Evolutionary conservation across 2,888 invertebrate genomes (phyloP), one percentile per base, ranked within the genome.

Genomic region (Tridacna gigas): DNA sequence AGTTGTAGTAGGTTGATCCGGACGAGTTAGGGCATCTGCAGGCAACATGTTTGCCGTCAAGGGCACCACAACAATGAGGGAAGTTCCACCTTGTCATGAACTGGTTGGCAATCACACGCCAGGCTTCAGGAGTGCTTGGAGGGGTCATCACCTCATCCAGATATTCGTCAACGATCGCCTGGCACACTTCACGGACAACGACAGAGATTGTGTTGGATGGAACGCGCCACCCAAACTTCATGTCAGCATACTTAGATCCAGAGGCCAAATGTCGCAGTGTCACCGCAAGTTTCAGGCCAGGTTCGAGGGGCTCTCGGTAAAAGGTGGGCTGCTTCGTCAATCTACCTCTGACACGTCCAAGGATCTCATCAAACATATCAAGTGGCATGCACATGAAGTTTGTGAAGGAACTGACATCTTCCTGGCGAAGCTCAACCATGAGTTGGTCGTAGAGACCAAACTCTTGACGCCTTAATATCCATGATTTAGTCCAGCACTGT

Each of bases 251-350:
- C 25, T 60, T 82, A 26, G 56, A 18, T n/a, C 80, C 80, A 37
- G 74, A 77, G 66, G 45, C 88, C 18, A 88, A 80, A 80, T 86
- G 84, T n/a, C 84, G 71, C 48, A 87, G 71, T 51, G 78, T 83
- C 2, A 86, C 25, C 5, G 81, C 87, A 22, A 88, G 73, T 73
- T 86, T 86, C 69, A 86, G 74, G 73, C 74, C 79, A 67, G 73
- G 74, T 22, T 79, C 74, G 25, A 79, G 65, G 47, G 73, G 22
- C 13, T 74, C 77, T 56, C 88, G 71, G 75, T 67, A 80, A 47
- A n/a, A 69, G 79, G 83, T 86, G 69, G 26, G 25, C 66, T 88
- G 71, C 77, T 86, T 88, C 65, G 87, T 83, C 4, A 88, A 56
- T 47, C 83, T 81, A n/a, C 81, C 79, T 37, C 80, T 69, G n/a